phyloP scores from a whole-genome alignment of 2,113 vertebrate species.

The Merops nubicus region DNA sequence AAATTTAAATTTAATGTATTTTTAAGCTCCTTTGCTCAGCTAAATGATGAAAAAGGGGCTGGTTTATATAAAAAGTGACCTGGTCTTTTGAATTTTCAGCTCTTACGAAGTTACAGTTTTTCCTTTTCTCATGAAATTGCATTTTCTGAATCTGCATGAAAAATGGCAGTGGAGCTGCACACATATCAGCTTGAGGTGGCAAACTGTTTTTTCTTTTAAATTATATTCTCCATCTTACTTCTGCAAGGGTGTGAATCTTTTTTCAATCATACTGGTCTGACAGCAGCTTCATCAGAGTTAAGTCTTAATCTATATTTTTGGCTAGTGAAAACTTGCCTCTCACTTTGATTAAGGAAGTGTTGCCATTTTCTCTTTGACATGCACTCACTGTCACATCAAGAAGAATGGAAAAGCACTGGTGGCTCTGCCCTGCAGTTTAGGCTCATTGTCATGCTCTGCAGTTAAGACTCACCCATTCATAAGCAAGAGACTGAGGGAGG shows the following conservation, averaged over 20 bases:
- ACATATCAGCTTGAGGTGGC: neutral
- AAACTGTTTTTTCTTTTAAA: constrained; percentile 38
- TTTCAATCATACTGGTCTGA: constrained; percentile 32
- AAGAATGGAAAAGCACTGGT: neutral
- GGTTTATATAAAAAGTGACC: neutral
- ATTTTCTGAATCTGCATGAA: constrained; percentile 52
- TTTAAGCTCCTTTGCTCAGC: constrained; percentile 18
- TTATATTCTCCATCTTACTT: constrained; percentile 22
- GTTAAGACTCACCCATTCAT: neutral
- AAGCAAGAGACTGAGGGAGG: rapidly evolving
- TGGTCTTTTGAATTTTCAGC: neutral
- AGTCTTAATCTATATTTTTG: neutral
- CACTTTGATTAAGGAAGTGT: constrained; percentile 19
- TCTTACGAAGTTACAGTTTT: neutral
- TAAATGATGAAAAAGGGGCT: neutral
- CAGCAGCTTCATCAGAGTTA: constrained; percentile 42
- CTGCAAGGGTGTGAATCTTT: constrained; percentile 44
- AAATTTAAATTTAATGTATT: constrained; percentile 29
- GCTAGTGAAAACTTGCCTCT: neutral
- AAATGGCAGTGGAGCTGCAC: constrained; percentile 11
- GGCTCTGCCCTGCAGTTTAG: neutral
- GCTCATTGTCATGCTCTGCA: neutral
- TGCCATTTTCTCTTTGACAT: neutral
- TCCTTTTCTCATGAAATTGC: constrained; percentile 14
- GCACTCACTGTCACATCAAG: neutral